Evolutionary conservation across 2,797 vertebrate species (phyloP).

Genomic region (Gephyroberyx darwinii): DNA sequence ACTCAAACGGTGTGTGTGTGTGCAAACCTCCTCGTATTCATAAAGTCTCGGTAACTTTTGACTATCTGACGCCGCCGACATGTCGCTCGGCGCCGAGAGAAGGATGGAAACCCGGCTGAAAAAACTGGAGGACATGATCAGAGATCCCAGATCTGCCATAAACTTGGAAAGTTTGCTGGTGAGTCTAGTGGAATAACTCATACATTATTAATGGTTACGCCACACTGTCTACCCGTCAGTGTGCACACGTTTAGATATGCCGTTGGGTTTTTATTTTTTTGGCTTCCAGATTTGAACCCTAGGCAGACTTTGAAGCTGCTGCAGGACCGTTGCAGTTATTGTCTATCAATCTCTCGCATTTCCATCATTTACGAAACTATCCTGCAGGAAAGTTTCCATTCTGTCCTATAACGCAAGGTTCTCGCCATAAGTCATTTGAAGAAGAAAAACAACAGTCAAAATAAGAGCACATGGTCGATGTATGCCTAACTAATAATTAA

Average conservation of each 20-base stretch:
- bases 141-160: slow-evolving; percentile 80
- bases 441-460: neutral
- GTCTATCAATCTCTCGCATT: neutral
- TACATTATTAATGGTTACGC: slow-evolving; percentile 67
- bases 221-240: slow-evolving; percentile 34
- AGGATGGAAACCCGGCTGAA: slow-evolving; percentile 84
- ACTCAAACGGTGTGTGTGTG: slow-evolving; percentile 28
- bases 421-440: neutral
- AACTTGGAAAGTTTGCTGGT: slow-evolving; percentile 89
- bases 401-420: neutral
- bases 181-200: slow-evolving; percentile 65
- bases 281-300: slow-evolving; percentile 4
- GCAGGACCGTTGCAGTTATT: neutral
- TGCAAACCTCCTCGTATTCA: slow-evolving; percentile 26
- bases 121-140: slow-evolving; percentile 85
- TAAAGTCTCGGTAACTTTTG: neutral
- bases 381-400: slow-evolving; percentile 8
- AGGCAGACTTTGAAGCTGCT: neutral
- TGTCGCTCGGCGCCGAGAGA: slow-evolving; percentile 84
- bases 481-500: slow-evolving; percentile 63
- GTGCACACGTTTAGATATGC: neutral
- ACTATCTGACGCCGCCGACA: slow-evolving; percentile 53
- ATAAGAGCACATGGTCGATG: slow-evolving; percentile 30
- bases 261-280: neutral
- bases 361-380: neutral